Percentiles rank a stretch among this genome's conserved stretches.
phyloP scores from a whole-genome alignment of 2,888 invertebrate species.

The Drosophila recens region DNA sequence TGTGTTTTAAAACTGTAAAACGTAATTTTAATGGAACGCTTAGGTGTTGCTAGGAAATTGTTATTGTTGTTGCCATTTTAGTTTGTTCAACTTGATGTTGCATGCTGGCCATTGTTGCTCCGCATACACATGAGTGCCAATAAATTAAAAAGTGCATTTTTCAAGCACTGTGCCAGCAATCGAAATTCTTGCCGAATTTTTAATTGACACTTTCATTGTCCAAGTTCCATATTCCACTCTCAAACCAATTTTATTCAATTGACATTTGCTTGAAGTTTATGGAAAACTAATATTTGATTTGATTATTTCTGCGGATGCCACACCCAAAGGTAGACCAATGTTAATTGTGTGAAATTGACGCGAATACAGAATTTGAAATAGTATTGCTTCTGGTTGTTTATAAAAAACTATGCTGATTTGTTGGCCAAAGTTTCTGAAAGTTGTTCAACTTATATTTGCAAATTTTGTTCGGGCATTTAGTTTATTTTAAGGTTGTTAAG shows the following conservation, averaged over 20 bases:
- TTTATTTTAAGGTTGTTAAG: neutral
- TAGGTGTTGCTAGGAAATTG: constrained; percentile 62
- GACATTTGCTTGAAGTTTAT: neutral
- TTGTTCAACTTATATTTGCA: neutral
- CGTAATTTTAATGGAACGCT: constrained; percentile 78
- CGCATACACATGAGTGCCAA: constrained; percentile 21
- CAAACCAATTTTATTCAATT: neutral
- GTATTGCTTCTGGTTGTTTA: neutral
- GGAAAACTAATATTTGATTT: neutral
- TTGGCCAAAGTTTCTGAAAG: neutral
- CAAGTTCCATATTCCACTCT: neutral
- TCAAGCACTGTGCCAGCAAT: neutral
- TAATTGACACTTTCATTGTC: neutral
- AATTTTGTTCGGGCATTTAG: neutral
- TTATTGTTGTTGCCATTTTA: constrained; percentile 19
- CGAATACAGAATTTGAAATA: too few relatives aligned
- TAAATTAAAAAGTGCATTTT: constrained; percentile 36
- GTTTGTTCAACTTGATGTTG: constrained; percentile 15
- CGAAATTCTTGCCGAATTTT: neutral
- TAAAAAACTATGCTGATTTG: neutral
- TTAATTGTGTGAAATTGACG: neutral
- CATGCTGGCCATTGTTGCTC: constrained; percentile 4
- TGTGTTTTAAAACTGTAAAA: constrained; percentile 77
- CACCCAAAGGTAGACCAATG: too few relatives aligned
- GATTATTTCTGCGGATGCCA: neutral